A percentile compares a stretch with the other conserved stretches of the same genome.
phyloP scores from a whole-genome alignment of 1,140 invertebrate genomes.

The Rhopalosiphum maidis region DNA sequence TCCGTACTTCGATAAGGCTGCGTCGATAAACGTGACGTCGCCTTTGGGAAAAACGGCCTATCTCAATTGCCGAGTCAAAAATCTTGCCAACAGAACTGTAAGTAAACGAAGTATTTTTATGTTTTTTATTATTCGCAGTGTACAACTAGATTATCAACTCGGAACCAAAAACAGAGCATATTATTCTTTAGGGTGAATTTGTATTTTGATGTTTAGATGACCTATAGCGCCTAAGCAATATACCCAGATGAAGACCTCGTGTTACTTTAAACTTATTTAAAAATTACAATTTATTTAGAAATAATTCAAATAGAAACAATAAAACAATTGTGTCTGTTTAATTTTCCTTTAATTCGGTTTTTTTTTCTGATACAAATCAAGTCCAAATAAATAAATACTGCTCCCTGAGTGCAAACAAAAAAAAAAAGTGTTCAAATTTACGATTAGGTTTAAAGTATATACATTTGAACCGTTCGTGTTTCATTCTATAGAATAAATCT shows the following conservation, averaged over 20 bases:
- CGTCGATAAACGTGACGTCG: slow-evolving; percentile 81
- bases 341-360: background rate
- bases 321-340: background rate
- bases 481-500: background rate
- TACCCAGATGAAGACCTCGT: too few species aligned
- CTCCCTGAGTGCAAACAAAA: background rate
- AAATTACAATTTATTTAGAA: background rate
- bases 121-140: background rate
- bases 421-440: background rate
- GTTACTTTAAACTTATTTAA: too few species aligned
- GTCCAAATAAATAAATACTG: background rate
- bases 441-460: background rate
- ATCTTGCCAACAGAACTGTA: slow-evolving; percentile 86
- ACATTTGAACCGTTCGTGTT: background rate
- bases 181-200: background rate
- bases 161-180: background rate
- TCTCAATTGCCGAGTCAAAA: slow-evolving; percentile 83
- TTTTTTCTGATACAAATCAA: background rate
- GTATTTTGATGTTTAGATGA: background rate
- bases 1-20: slow-evolving; percentile 74
- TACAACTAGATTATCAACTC: background rate
- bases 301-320: background rate
- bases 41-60: slow-evolving; percentile 84
- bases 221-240: too few species aligned
- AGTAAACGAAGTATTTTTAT: slow-evolving; percentile 63